Evolutionary conservation across 2,888 invertebrate genomes (phyloP), one percentile per base, ranked within the genome.

Genomic region (Orgyia antiqua): DNA sequence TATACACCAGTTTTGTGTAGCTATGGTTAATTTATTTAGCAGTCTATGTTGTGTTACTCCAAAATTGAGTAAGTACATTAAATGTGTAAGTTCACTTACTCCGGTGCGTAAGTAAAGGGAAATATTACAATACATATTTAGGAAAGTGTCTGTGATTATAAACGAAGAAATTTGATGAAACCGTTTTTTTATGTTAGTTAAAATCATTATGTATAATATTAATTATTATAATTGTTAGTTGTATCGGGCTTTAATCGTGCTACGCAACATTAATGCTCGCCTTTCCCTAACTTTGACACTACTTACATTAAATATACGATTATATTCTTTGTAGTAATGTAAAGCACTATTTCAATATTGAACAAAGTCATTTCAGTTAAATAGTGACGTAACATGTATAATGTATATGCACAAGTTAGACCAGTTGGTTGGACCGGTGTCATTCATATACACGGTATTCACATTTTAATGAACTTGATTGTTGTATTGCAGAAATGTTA

Each of bases 111-210:
- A 60, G 69, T 63, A 67, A 67, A 62, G 67, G 53, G 71, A 71
- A 52, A 48, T 49, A 69, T 70, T 63, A 72, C 64, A 66, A 63
- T 75, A 35, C 31, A 30, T 35, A 78, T 79, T 78, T 83, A 83
- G 80, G 78, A 84, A 86, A 86, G 80, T 82, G 84, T 84, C 84
- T 86, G 84, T 84, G 84, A 86, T 86, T 82, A 79, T 82, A 75
- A 83, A 78, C 71, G 80, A 82, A 72, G 76, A 80, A 83, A 82
- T 70, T 79, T 77, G 76, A 74, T 70, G 76, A 71, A 72, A 78
- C 70, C 71, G 68, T 79, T 77, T 67, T 32, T 69, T 70, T 70
- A 68, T 72, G 64, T 75, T 70, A 76, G 72, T 68, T 66, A 68
- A 65, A 60, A 59, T 69, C 57, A 65, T 72, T 73, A 69, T 74